Base-by-base conservation (phyloP, 2,113 vertebrate genomes). In the Pheucticus melanocephalus region DNA sequence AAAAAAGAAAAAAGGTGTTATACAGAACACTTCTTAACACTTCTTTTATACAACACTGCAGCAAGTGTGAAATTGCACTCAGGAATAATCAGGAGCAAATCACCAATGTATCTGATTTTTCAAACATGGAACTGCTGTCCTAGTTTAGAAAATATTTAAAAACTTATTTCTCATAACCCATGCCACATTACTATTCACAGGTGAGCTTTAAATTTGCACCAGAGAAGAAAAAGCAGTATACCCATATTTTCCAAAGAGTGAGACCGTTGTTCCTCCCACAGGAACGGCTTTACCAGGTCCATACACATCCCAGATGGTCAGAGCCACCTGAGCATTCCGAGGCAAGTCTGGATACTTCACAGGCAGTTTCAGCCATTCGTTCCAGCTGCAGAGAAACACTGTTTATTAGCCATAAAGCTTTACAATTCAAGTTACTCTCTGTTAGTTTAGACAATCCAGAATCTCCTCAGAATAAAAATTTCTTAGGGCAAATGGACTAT, bases 221-320 rank as follows among this genome's bases (percentile, higher is more conserved):
- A 33, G 0, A 31, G 21, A 85, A 85, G 23, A 48, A 87, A 81
- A 76, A n/a, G 31, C 57, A 24, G 39, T 97, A 97, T 94, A 99
- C 99, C 99, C 99, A 5, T 99, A 99, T 98, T 99, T 99, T 76
- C 99, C 99, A 81, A 99, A 99, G 50, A 99, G 98, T 0, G 99
- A 99, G 72, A 99, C 99, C 0, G 99, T 99, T 47, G 99, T 99
- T 86, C 99, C 99, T 33, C 99, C 99, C 30, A 99, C 99, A 25
- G 99, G 99, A 59, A 99, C 97, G 2, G 99, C 99, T 96, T 98
- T 98, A n/a, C 99, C 99, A 0, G 99, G 99, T 53, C 99, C 99
- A 33, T 99, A 99, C 27, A 99, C 98, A 81, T 99, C 99, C 99
- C 99, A 99, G 91, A 99, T 98, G 2, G 99, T 99, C 90, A 99